phyloP scores from a whole-genome alignment of 2,888 invertebrate species.

The Apodemia zela region DNA sequence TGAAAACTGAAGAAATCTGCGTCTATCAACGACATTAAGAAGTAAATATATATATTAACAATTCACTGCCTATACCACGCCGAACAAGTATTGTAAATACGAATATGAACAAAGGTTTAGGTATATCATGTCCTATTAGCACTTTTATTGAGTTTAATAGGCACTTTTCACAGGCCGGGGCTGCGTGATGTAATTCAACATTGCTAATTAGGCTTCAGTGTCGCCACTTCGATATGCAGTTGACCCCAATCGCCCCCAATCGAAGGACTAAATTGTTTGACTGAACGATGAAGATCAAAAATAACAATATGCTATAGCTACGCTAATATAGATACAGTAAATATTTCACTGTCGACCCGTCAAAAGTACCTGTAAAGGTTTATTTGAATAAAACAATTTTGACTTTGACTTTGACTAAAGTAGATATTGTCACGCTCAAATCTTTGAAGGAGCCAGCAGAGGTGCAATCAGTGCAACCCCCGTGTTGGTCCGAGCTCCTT shows the following conservation, averaged over 20 bases:
- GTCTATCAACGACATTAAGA: neutral
- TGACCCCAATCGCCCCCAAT: slow-evolving; percentile 78
- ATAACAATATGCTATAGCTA: slow-evolving; percentile 19
- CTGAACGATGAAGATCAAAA: slow-evolving; percentile 43
- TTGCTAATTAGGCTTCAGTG: slow-evolving; percentile 43
- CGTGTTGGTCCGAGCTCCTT: too few relatives aligned
- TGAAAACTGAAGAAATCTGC: too few relatives aligned
- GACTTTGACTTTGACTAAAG: too few relatives aligned
- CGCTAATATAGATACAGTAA: neutral
- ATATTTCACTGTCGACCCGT: too few relatives aligned
- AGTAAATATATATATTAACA: neutral
- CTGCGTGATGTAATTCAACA: slow-evolving; percentile 59
- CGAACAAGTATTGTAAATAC: neutral
- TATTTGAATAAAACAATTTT: too few relatives aligned
- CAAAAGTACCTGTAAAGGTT: too few relatives aligned
- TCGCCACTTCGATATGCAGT: slow-evolving; percentile 67
- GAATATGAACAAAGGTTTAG: neutral
- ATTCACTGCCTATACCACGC: neutral
- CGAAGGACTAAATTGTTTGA: slow-evolving; percentile 75
- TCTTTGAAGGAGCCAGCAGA: too few relatives aligned
- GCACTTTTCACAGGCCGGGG: slow-evolving; percentile 49
- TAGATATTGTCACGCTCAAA: neutral
- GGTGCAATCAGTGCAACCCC: too few relatives aligned
- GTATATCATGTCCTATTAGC: slow-evolving; percentile 26
- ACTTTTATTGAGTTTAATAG: slow-evolving; percentile 58